phyloP scores from a whole-genome alignment of 1,140 invertebrate species.

The Lethocerus indicus region DNA sequence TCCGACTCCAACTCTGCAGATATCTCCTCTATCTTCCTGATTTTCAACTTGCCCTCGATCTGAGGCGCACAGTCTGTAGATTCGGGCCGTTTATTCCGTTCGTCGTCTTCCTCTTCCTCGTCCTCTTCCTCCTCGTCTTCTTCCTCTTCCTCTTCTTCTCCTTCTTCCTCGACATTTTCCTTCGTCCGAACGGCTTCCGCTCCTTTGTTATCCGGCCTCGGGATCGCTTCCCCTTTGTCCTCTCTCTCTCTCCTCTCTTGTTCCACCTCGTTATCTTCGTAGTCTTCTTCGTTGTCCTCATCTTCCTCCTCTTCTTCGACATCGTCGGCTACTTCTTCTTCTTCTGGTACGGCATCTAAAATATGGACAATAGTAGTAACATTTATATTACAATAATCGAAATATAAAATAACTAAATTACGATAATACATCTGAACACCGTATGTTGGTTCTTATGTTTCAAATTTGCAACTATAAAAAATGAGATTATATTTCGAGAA shows the following conservation, averaged over 20 bases:
- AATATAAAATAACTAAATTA: no score
- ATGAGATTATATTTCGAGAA: no score
- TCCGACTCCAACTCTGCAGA: conserved; percentile 5
- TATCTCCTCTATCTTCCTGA: conserved; percentile 14
- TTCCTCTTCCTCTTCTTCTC: conserved; percentile 11
- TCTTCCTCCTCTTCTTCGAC: conserved; percentile 9
- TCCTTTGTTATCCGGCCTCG: neutral
- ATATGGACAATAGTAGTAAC: no score
- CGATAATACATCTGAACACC: no score
- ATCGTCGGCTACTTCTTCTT: conserved; percentile 1
- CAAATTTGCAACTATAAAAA: no score
- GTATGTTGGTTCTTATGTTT: no score
- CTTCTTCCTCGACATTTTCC: conserved; percentile 13
- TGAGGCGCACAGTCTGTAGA: no score
- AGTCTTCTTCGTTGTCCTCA: neutral
- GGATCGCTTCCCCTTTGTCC: conserved; percentile 14
- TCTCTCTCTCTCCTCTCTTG: conserved; percentile 14
- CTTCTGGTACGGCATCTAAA: no score
- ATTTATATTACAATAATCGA: no score
- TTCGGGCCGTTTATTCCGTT: no score
- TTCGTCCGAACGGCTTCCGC: conserved; percentile 11
- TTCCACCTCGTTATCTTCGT: conserved; percentile 4
- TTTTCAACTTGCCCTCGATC: no score
- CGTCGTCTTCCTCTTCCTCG: conserved; percentile 16
- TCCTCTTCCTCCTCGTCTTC: conserved; percentile 15